phyloP scores from a whole-genome alignment of 2,797 vertebrate genomes.

The Alauda arvensis region DNA sequence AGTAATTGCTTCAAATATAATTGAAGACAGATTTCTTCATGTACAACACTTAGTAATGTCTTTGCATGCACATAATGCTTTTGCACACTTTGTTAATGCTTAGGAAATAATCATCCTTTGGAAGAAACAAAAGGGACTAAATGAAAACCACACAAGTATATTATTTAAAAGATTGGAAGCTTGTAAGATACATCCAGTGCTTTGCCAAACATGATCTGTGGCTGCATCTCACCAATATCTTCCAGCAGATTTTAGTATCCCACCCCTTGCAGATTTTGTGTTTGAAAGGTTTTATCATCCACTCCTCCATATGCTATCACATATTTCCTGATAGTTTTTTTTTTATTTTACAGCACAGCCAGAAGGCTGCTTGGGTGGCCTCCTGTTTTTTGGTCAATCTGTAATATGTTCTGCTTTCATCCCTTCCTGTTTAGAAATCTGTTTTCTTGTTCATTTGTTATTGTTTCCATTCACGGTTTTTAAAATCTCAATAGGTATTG shows the following conservation, averaged over 20 bases:
- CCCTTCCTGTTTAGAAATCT: not conserved
- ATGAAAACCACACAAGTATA: not conserved
- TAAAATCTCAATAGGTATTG: not conserved
- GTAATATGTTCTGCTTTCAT: slow-evolving; percentile 3
- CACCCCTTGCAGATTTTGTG: not conserved
- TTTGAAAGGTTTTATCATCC: slow-evolving; percentile 22
- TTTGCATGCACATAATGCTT: slow-evolving; percentile 10
- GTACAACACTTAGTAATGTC: not conserved
- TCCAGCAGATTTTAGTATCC: slow-evolving; percentile 1
- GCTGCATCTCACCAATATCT: not conserved
- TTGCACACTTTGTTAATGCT: not conserved
- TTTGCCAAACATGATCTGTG: not conserved
- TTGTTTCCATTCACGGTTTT: not conserved
- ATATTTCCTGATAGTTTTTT: not conserved
- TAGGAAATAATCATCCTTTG: not conserved
- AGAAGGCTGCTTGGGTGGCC: not conserved
- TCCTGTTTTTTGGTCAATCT: not conserved
- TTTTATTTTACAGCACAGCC: not conserved
- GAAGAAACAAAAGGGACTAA: not conserved
- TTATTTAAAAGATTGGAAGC: not conserved
- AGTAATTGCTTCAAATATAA: slow-evolving; percentile 8
- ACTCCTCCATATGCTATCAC: slow-evolving; percentile 1
- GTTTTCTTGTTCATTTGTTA: not conserved
- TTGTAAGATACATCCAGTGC: not conserved
- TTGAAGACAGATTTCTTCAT: not conserved